Evolutionary conservation across 2,113 vertebrate species (phyloP), one percentile per base, ranked within the genome.

Genomic region (Verasper variegatus): DNA sequence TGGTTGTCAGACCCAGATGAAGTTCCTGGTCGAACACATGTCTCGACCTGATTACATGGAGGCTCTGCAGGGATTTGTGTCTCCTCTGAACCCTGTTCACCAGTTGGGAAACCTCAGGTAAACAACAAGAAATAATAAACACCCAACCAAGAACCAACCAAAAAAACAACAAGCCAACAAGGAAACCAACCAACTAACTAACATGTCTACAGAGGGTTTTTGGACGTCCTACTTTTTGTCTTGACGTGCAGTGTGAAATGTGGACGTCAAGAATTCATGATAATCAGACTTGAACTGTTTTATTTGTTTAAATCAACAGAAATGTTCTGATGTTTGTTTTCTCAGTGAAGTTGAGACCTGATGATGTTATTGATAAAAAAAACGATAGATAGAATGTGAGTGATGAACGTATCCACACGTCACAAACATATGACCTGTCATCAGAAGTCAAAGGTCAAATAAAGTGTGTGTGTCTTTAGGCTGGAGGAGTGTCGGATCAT

Each of bases 401-500:
- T 31, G 31, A 31, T 31, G 31, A 31, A 31, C 31, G 5, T 31
- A 31, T 31, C 31, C 31, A 31, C 31, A 31, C 31, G 31, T 31
- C 31, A 7, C 31, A 31, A 31, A 31, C 31, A 31, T 31, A 5
- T 45, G 14, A 45, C 11, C 14, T 45, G 42, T 45, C 11, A 45
- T 45, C 42, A 42, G 40, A 12, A 11, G 40, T 42, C 40, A 42
- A 42, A 42, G 40, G 40, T 42, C 40, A 26, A 71, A 2, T 35
- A 23, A 18, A 27, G 24, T 52, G 15, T 23, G 2, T 49, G 56
- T 72, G 49, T 55, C 21, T 21, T 7, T 78, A 98, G 97, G 91
- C 95, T 98, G 86, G 97, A 98, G 91, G 97, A 98, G 80, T 98
- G 97, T 92, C 95, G 97, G 84, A 98, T 98, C 90, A 98, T 98